These are phyloP conservation scores for Agapostemon virescens DNA, from an alignment of 2,888 invertebrate species.

Conservation along the genomic window DNA sequence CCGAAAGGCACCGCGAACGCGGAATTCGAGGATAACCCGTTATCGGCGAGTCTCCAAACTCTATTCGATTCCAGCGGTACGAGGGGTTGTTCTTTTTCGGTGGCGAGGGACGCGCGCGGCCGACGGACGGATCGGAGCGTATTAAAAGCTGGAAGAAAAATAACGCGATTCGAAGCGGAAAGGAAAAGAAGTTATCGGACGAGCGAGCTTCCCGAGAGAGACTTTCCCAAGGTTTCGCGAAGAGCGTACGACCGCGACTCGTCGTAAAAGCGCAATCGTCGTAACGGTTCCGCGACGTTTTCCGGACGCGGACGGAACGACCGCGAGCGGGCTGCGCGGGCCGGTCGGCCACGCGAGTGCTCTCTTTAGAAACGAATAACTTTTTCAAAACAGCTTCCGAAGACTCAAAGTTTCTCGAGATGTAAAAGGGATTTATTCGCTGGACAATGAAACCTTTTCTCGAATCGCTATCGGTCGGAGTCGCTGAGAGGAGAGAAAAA, in stretches of 20 bases:
- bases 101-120: not conserved
- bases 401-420: too few species aligned
- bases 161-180: not conserved
- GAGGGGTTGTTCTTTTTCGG: not conserved
- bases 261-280: slow-evolving; percentile 3
- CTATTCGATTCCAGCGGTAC: not conserved
- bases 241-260: not conserved
- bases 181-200: not conserved
- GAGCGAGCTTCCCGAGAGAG: not conserved
- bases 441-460: too few species aligned
- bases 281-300: not conserved
- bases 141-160: not conserved
- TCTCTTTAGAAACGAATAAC: too few species aligned
- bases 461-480: too few species aligned
- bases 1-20: not conserved
- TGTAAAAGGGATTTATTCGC: too few species aligned
- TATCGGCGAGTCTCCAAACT: not conserved
- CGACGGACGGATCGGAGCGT: not conserved
- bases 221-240: not conserved
- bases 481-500: too few species aligned
- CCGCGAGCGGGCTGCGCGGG: too few species aligned
- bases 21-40: too few species aligned
- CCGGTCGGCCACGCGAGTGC: too few species aligned
- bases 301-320: too few species aligned
- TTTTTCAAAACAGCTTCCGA: too few species aligned